Percentiles rank a stretch among this genome's conserved stretches.
Conservation (phyloP, 2,113 vertebrate species). For the Dicentrarchus labrax region DNA sequence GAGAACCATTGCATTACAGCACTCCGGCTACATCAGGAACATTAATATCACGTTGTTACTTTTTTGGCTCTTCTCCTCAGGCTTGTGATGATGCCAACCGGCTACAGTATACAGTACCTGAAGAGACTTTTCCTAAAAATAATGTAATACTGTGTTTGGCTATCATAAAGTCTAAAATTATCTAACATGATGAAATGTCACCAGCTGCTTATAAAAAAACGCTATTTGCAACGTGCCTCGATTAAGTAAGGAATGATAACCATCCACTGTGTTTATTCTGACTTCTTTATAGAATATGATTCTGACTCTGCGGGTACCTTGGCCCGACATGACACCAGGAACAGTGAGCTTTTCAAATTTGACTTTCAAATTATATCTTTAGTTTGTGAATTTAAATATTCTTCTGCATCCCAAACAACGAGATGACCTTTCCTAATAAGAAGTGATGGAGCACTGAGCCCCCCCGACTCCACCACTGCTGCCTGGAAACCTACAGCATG, state of each 20-base stretch:
- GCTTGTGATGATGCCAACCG: background rate
- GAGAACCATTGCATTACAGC: background rate
- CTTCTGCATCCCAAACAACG: conserved; percentile 17
- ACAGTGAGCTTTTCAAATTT: background rate
- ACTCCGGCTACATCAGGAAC: background rate
- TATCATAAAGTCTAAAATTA: background rate
- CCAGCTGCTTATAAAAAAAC: background rate
- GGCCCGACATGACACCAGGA: background rate
- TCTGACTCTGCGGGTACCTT: conserved; percentile 17
- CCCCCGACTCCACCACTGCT: background rate
- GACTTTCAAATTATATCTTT: background rate
- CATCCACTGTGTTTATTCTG: background rate
- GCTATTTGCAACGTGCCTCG: background rate
- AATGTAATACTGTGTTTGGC: background rate
- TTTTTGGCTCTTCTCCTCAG: background rate
- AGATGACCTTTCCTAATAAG: conserved; percentile 42
- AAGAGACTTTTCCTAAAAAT: background rate
- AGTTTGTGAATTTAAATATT: background rate
- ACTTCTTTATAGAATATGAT: background rate
- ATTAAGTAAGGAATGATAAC: background rate
- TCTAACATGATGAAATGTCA: background rate
- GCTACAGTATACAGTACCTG: background rate
- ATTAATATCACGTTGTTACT: background rate
- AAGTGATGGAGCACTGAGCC: background rate
- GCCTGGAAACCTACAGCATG: conserved; percentile 23